These are phyloP conservation scores for Solen grandis DNA, from an alignment of 1,140 invertebrate genomes.

Conservation along the genomic window DNA sequence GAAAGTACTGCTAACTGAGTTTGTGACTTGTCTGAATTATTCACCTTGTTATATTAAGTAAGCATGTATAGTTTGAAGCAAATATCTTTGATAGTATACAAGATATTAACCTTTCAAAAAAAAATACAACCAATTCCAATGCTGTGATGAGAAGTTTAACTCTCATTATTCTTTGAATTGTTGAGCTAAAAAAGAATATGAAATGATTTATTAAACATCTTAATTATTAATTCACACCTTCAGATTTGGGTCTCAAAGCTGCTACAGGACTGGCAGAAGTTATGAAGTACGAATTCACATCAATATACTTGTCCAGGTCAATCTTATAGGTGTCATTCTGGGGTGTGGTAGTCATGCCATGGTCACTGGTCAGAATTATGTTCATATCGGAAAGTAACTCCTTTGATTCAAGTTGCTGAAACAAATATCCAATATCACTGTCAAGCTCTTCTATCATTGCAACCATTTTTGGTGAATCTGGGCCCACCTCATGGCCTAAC, in stretches of 20 bases:
- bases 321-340: constrained; percentile 77
- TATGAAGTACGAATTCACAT: constrained; percentile 81
- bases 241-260: constrained; percentile 1
- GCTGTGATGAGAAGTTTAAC: too few species aligned
- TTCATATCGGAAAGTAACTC: constrained; percentile 84
- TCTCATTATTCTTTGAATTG: too few species aligned
- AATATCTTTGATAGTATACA: too few species aligned
- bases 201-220: too few species aligned
- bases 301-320: constrained; percentile 84
- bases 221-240: background rate
- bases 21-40: too few species aligned
- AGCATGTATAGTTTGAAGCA: too few species aligned
- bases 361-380: constrained; percentile 88
- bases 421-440: constrained; percentile 70
- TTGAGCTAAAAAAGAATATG: too few species aligned
- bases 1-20: too few species aligned
- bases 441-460: constrained; percentile 65
- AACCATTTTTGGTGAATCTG: constrained; percentile 75
- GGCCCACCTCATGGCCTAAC: constrained; percentile 81
- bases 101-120: too few species aligned
- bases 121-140: too few species aligned
- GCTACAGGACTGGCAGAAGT: constrained; percentile 64
- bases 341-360: constrained; percentile 86
- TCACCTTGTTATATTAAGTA: too few species aligned
- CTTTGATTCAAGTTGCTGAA: constrained; percentile 69